These are phyloP conservation scores for Aphidius colemani DNA, from an alignment of 2,888 invertebrate species.

Conservation along the genomic window DNA sequence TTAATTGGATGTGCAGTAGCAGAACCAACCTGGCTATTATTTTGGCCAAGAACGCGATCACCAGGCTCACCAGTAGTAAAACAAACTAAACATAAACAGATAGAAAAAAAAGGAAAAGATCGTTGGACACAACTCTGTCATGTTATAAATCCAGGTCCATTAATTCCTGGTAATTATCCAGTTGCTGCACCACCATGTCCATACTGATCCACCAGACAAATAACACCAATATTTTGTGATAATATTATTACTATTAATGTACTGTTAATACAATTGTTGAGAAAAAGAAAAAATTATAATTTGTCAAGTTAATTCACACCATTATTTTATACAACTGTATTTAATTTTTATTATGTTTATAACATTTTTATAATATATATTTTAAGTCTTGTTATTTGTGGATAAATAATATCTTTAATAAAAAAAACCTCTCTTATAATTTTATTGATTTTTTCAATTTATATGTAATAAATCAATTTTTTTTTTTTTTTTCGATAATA, in stretches of 20 bases:
- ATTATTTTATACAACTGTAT: background rate
- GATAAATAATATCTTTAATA: too few species aligned
- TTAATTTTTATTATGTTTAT: too few species aligned
- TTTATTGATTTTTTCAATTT: background rate
- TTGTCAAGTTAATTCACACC: background rate
- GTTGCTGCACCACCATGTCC: constrained; percentile 70
- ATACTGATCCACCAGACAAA: constrained; percentile 57
- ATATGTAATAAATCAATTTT: too few species aligned
- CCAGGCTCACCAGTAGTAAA: constrained; percentile 19
- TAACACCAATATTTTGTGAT: constrained; percentile 15
- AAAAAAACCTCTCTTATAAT: too few species aligned
- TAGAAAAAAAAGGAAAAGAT: constrained; percentile 59
- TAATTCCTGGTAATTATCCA: constrained; percentile 64
- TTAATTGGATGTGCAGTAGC: constrained; percentile 33
- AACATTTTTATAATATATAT: too few species aligned
- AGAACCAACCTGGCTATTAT: constrained; percentile 46
- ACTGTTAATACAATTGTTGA: constrained; percentile 21
- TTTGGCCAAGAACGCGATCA: constrained; percentile 21
- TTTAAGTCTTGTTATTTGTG: too few species aligned
- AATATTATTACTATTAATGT: constrained; percentile 25
- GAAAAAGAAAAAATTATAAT: too few species aligned
- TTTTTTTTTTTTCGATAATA: background rate
- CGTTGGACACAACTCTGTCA: constrained; percentile 74
- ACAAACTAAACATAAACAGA: constrained; percentile 33
- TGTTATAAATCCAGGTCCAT: constrained; percentile 67